Conservation (phyloP, 2,113 vertebrate species). For the Pluvianellus socialis region DNA sequence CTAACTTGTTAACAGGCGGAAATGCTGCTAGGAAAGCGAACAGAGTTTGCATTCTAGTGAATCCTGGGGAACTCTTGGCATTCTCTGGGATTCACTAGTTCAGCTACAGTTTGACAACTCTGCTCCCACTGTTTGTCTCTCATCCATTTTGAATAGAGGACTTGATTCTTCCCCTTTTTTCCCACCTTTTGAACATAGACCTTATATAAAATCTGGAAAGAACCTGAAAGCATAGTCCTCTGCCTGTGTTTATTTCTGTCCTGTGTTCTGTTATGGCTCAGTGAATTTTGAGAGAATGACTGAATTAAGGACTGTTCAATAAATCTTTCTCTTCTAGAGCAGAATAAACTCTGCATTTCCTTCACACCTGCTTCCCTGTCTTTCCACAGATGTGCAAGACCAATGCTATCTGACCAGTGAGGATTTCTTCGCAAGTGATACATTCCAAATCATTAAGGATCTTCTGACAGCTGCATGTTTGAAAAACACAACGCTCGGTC, state of each 20-base stretch:
- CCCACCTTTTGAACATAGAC: not conserved
- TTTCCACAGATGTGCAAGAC: not conserved
- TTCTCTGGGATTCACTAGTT: not conserved
- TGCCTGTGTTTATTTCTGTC: not conserved
- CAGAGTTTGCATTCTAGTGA: not conserved
- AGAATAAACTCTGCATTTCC: not conserved
- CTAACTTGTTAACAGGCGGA: slow-evolving; percentile 29
- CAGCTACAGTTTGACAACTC: not conserved
- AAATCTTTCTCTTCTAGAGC: not conserved
- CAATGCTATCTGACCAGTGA: not conserved
- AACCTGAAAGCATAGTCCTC: not conserved
- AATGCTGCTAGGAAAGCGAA: not conserved
- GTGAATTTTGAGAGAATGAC: not conserved
- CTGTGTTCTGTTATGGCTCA: not conserved
- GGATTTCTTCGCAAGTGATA: not conserved
- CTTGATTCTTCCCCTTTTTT: not conserved
- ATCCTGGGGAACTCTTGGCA: not conserved
- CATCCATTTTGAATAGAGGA: not conserved
- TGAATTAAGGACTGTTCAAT: not conserved
- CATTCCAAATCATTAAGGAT: not conserved
- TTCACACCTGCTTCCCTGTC: not conserved
- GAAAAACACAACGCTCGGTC: not conserved
- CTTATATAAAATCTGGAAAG: not conserved
- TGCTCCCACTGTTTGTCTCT: not conserved
- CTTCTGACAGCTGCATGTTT: not conserved